Percentiles rank a stretch among this genome's conserved stretches.
These are phyloP conservation scores for Cotesia typhae DNA, from an alignment of 1,140 invertebrate species.

Conservation along the genomic window DNA sequence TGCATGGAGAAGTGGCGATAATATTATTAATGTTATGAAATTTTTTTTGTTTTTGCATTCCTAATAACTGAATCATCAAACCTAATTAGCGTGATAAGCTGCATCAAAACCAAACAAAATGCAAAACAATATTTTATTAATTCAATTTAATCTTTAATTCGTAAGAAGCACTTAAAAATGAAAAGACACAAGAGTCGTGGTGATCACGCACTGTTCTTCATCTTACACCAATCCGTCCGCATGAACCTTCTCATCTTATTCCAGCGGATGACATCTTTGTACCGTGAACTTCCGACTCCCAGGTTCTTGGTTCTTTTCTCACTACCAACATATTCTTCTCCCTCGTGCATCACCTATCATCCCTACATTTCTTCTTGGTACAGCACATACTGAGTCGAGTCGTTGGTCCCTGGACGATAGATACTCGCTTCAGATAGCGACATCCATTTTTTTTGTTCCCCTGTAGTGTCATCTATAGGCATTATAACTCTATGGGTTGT, in stretches of 20 bases:
- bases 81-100: too few species aligned
- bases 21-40: too few species aligned
- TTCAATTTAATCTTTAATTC: too few species aligned
- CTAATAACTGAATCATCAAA: too few species aligned
- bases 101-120: too few species aligned
- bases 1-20: too few species aligned
- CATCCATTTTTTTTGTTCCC: slow-evolving; percentile 10
- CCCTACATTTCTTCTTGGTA: slow-evolving; percentile 13
- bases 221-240: slow-evolving; percentile 21
- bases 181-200: not conserved
- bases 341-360: slow-evolving; percentile 36
- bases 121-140: too few species aligned
- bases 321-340: slow-evolving; percentile 31
- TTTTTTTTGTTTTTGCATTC: too few species aligned
- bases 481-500: not conserved
- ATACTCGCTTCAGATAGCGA: slow-evolving; percentile 29
- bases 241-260: slow-evolving; percentile 19
- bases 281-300: slow-evolving; percentile 37
- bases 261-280: slow-evolving; percentile 20
- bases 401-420: slow-evolving; percentile 20
- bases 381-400: not conserved
- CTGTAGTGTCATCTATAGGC: too few species aligned
- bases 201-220: slow-evolving; percentile 31
- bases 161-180: not conserved
- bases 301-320: slow-evolving; percentile 4